Conservation (phyloP, 2,113 vertebrate species). For the Paratilapia polleni region DNA sequence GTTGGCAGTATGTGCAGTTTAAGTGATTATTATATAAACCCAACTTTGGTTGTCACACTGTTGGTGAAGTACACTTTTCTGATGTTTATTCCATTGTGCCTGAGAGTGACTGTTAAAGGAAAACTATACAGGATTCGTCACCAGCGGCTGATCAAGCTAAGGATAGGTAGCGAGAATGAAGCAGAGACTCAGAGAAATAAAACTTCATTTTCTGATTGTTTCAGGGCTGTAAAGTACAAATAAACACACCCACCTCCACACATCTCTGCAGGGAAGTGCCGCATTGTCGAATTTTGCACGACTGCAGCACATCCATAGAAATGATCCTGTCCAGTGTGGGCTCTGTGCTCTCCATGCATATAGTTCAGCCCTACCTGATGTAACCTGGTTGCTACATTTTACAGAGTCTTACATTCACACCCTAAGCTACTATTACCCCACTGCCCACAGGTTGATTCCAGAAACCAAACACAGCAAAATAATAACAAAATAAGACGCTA, state of each 20-base stretch:
- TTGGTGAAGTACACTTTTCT: background rate
- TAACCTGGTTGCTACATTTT: background rate
- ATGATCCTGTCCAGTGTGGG: background rate
- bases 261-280: background rate
- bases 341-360: background rate
- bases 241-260: background rate
- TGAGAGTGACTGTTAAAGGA: constrained; percentile 23
- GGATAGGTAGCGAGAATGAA: background rate
- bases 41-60: constrained; percentile 5
- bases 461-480: background rate
- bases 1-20: background rate
- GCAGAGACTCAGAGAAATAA: background rate
- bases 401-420: background rate
- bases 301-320: background rate
- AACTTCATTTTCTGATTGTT: background rate
- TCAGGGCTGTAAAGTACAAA: background rate
- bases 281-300: background rate
- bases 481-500: background rate
- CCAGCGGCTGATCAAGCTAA: background rate
- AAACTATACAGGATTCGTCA: background rate
- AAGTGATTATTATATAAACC: constrained; percentile 16
- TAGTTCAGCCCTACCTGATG: background rate
- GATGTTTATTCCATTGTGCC: constrained; percentile 12
- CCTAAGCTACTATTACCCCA: rapidly evolving
- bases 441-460: background rate